Conservation (phyloP, 2,797 vertebrate species). For the Lacerta bilineata region DNA sequence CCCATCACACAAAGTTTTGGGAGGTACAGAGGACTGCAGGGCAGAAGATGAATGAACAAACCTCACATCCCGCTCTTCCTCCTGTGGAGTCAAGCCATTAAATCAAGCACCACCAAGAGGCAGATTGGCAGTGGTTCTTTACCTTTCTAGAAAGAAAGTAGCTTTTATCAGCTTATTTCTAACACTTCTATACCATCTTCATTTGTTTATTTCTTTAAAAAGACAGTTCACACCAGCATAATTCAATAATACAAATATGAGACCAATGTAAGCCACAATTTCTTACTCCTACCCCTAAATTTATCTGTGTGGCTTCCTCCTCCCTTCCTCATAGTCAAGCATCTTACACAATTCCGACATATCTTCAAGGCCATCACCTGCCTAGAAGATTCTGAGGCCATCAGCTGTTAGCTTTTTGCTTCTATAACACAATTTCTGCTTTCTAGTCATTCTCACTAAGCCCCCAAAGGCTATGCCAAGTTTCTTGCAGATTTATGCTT, state of each 20-base stretch:
- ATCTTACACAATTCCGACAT: not conserved
- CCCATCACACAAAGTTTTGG: too few species aligned
- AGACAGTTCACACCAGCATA: not conserved
- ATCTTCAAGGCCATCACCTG: not conserved
- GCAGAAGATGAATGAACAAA: too few species aligned
- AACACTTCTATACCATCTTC: not conserved
- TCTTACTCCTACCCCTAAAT: not conserved
- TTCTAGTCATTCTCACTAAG: not conserved
- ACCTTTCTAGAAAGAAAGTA: not conserved
- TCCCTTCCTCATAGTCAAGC: not conserved
- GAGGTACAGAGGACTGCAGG: too few species aligned
- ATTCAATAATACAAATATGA: not conserved
- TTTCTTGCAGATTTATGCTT: not conserved
- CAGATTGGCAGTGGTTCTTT: not conserved
- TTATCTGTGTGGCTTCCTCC: not conserved
- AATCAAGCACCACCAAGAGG: not conserved
- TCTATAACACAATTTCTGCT: not conserved
- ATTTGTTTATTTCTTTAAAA: not conserved
- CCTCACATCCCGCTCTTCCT: too few species aligned
- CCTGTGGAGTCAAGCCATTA: not conserved
- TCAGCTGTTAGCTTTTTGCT: not conserved
- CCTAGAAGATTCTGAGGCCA: not conserved
- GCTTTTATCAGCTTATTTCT: not conserved
- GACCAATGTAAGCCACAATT: not conserved
- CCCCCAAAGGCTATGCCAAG: not conserved